Evolutionary conservation across 1,140 invertebrate genomes (phyloP), one percentile per base, ranked within the genome.

Genomic region (Panagrolaimus sp.): DNA sequence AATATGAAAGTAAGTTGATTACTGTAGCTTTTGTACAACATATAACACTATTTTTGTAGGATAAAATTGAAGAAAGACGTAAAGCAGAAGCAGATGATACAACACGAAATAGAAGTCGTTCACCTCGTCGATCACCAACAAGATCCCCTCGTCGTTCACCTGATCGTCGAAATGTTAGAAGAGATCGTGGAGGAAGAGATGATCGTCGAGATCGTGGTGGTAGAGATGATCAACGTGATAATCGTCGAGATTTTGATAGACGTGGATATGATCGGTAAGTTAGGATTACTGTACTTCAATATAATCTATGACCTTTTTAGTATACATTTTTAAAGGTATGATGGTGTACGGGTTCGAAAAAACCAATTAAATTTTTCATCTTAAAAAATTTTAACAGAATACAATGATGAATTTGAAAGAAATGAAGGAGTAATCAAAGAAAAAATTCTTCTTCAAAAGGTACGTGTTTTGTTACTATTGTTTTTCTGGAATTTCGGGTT

Each of bases 1-100:
- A 93, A 97, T 74, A 85, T 98, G n/a, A 90, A 93, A 86, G 91
- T 91, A 45, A 31, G 38, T 57, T 9, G 7, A 13, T 9, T 13
- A 57, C 11, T 57, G 7, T 7, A 38, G 31, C 7, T 38, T 38
- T 38, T n/a, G n/a, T 38, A 38, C 2, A 38, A 38, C 31, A 38
- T 7, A 72, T 13, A 0, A 11, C 20, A 43, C n/a, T n/a, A n/a
- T n/a, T 9, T 61, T 64, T 66, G 38, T n/a, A 78, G 77, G 72
- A 82, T 42, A 69, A 27, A 14, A 77, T 80, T 27, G 76, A 79
- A n/a, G 73, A 78, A 42, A 69, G 74, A 47, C 77, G 80, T 20
- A 66, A 62, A 14, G 71, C 51, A 5, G 65, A 67, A 9, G 14
- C 20, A 20, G 23, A 31, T 16, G 42, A 47, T n/a, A n/a, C n/a